phyloP scores from a whole-genome alignment of 2,888 invertebrate species.

The Eremobia ochroleuca region DNA sequence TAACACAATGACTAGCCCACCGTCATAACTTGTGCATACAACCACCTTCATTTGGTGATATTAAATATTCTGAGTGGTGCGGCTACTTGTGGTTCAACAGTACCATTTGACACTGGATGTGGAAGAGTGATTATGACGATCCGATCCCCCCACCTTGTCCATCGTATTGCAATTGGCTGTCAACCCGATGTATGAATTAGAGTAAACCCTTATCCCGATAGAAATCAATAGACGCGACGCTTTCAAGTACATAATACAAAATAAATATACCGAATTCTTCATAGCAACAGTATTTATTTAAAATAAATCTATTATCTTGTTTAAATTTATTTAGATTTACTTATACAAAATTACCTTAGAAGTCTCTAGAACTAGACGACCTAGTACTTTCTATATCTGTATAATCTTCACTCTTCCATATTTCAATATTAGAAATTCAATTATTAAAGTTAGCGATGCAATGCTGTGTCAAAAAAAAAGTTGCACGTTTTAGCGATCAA shows the following conservation, averaged over 20 bases:
- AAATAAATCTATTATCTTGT: conserved; percentile 58
- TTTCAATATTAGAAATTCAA: conserved; percentile 82
- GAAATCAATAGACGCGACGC: conserved; percentile 61
- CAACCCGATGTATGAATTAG: conserved; percentile 50
- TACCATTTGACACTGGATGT: conserved; percentile 87
- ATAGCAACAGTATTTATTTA: conserved; percentile 52
- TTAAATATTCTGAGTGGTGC: conserved; percentile 79
- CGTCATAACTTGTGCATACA: conserved; percentile 65
- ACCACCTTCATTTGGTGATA: conserved; percentile 68
- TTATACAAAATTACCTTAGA: conserved; percentile 68
- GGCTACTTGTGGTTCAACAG: conserved; percentile 86
- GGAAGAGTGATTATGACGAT: conserved; percentile 88
- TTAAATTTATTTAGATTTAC: conserved; percentile 62
- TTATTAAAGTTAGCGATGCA: conserved; percentile 73
- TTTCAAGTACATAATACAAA: conserved; percentile 67
- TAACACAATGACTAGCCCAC: conserved; percentile 85
- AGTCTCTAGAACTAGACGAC: conserved; percentile 81
- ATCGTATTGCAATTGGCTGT: conserved; percentile 74
- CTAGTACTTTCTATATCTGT: conserved; percentile 82
- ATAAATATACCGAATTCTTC: conserved; percentile 68
- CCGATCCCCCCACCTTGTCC: conserved; percentile 63
- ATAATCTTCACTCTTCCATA: conserved; percentile 90
- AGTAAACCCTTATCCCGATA: conserved; percentile 51
- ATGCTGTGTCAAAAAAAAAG: conserved; percentile 76
- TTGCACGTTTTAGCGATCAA: conserved; percentile 86